These are phyloP conservation scores for Deilephila porcellus DNA, from an alignment of 2,888 invertebrate species.

Conservation along the genomic window DNA sequence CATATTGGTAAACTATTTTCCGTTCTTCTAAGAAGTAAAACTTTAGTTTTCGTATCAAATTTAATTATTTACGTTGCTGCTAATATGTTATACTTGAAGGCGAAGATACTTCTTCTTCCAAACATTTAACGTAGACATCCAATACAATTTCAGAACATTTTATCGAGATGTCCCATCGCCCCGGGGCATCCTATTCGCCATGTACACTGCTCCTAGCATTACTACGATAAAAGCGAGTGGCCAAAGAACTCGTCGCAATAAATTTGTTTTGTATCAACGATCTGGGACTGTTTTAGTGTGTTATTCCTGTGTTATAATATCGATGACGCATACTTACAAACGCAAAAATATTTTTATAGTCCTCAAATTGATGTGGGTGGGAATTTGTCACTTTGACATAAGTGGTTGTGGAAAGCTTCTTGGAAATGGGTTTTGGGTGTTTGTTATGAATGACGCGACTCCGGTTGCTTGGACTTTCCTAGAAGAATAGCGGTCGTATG, in stretches of 20 bases:
- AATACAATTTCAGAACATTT: neutral
- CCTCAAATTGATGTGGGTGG: slow-evolving; percentile 16
- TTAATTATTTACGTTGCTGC: too few species aligned
- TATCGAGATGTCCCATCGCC: neutral
- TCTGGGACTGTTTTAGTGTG: slow-evolving; percentile 20
- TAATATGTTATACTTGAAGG: too few species aligned
- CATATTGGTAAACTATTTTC: too few species aligned
- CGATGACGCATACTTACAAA: slow-evolving; percentile 20
- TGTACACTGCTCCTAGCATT: slow-evolving; percentile 28
- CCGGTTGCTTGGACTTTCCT: neutral
- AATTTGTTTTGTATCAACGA: slow-evolving; percentile 31
- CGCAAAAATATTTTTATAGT: slow-evolving; percentile 27
- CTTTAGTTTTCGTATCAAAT: too few species aligned
- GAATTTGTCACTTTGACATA: slow-evolving; percentile 15
- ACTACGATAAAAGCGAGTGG: slow-evolving; percentile 32
- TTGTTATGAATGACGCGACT: neutral
- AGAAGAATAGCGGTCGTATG: slow-evolving; percentile 7
- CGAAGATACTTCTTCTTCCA: too few species aligned
- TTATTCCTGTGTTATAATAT: slow-evolving; percentile 20
- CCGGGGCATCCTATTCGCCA: neutral
- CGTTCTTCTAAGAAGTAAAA: too few species aligned
- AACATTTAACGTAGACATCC: too few species aligned
- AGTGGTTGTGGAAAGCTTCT: slow-evolving; percentile 17
- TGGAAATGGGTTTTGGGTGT: neutral
- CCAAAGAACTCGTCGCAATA: slow-evolving; percentile 33